phyloP scores from a whole-genome alignment of 2,113 vertebrate genomes.

The Peromyscus maniculatus region DNA sequence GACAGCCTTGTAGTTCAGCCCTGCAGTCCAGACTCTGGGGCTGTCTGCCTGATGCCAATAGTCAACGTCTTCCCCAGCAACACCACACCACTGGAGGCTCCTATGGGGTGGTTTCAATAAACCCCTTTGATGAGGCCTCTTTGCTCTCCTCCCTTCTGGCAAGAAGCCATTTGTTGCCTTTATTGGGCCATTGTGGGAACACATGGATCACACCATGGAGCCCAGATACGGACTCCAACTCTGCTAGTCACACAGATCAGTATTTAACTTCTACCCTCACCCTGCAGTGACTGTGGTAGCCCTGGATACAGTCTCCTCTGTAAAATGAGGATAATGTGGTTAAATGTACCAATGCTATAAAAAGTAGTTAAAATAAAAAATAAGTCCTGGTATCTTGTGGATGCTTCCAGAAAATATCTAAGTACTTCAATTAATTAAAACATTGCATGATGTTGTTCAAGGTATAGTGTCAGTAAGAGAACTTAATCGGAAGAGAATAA shows the following conservation, averaged over 20 bases:
- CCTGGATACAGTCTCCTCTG: background rate
- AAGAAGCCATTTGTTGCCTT: background rate
- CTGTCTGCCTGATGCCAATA: background rate
- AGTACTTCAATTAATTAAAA: background rate
- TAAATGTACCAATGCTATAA: background rate
- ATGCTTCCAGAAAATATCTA: background rate
- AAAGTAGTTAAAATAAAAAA: background rate
- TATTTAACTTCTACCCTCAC: background rate
- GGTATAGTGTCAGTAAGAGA: background rate
- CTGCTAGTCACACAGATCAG: background rate
- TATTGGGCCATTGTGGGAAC: background rate
- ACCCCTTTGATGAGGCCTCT: background rate
- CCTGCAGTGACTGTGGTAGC: background rate
- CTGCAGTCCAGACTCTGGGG: background rate
- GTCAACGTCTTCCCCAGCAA: background rate
- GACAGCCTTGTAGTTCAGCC: background rate
- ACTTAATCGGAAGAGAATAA: background rate
- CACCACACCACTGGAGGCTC: background rate
- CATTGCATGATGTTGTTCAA: background rate
- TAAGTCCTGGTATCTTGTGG: background rate
- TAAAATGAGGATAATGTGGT: background rate
- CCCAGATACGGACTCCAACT: background rate
- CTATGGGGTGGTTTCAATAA: background rate
- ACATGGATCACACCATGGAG: background rate
- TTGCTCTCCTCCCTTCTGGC: background rate